Evolutionary conservation across 2,113 vertebrate genomes (phyloP).

Genomic region (Dromiciops gliroides): DNA sequence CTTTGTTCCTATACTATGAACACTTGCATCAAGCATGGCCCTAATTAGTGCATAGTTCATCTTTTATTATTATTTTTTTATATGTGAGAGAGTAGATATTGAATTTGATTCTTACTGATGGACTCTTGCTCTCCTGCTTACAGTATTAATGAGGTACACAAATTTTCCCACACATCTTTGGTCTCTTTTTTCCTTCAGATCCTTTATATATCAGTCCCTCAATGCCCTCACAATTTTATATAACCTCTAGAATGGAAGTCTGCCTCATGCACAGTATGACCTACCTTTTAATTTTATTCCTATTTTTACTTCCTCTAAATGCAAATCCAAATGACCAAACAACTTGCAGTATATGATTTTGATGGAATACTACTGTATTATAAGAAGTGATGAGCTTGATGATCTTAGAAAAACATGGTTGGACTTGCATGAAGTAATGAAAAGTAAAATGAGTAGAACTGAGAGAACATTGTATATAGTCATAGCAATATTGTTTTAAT

Average conservation of each 20-base stretch:
- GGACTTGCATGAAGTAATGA: neutral
- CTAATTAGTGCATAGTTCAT: neutral
- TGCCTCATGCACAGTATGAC: neutral
- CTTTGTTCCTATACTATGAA: neutral
- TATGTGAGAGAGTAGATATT: neutral
- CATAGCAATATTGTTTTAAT: neutral
- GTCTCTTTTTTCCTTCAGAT: neutral
- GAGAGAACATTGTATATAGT: neutral
- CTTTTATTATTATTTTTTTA: neutral
- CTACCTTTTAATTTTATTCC: neutral
- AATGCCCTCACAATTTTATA: neutral
- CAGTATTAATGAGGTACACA: neutral
- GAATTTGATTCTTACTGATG: neutral
- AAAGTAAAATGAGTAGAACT: neutral
- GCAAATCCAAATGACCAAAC: neutral
- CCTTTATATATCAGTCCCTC: neutral
- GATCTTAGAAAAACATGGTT: neutral
- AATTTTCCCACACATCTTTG: neutral
- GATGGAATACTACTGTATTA: neutral
- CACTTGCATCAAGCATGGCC: neutral
- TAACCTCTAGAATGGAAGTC: neutral
- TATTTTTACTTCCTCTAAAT: neutral
- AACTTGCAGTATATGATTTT: neutral
- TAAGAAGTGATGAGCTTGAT: neutral
- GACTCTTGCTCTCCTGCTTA: neutral